Evolutionary conservation across 2,113 vertebrate genomes (phyloP), one percentile per base, ranked within the genome.

Genomic region (Chascanopsetta lugubris): DNA sequence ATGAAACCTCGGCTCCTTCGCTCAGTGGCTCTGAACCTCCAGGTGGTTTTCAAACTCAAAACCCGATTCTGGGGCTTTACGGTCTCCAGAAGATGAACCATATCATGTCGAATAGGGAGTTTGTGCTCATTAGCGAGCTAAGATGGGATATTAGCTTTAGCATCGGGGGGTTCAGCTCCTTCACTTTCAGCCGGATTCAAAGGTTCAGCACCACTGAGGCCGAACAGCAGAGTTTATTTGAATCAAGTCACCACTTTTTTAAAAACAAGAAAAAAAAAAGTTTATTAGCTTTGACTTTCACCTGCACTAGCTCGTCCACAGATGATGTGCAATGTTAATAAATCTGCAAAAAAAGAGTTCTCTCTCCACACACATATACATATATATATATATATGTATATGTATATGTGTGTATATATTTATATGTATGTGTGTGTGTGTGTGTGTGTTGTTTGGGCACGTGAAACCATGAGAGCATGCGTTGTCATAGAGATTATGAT

Each of bases 401-500:
- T 54, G 67, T 77, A 1, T 78, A 5, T 75, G 55, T 75, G n/a
- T n/a, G n/a, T n/a, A 20, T 18, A 30, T 30, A 30, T 11, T 5
- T 20, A 51, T 11, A 51, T 12, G 34, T 7, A 32, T 18, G 20
- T 30, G 32, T 32, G 32, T 53, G 13, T 47, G 30, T 45, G 51
- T 54, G 67, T 77, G 0, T 78, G 4, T 75, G 55, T 75, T 24
- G 53, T 78, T 76, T 42, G 77, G 84, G 83, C 86, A 88, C 63
- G 58, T 85, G 74, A 85, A 80, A 77, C 84, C 68, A 77, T 49
- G 79, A 84, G 88, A 85, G 91, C 92, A 93, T 92, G 91, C 82
- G 24, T 84, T 89, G 85, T 90, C 83, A 72, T 87, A 89, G 80
- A 87, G 87, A 86, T 86, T 83, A 80, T 58, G 71, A 72, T 82